Base-by-base conservation (phyloP, 2,113 vertebrate species). In the Catharus minimus region DNA sequence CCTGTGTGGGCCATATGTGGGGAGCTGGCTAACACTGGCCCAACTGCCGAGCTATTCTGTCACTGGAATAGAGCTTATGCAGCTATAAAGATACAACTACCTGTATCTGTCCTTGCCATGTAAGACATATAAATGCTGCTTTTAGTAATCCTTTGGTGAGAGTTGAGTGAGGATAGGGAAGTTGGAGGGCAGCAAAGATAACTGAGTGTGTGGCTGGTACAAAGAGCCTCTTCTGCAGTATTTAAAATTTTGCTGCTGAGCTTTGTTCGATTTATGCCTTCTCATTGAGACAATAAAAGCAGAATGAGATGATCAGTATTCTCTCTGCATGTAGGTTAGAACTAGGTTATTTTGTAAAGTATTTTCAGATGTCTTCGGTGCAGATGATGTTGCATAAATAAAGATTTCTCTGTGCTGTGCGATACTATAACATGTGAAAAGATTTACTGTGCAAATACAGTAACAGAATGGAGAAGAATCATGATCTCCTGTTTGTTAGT, bases 371-470 rank as follows among this genome's bases (percentile, higher is more conserved):
- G 92, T 86, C 88, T 83, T 81, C 76, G 89, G 72, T 93, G 65
- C 60, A 92, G 91, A 90, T 92, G 91, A 49, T 79, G 50, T 73
- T 64, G 64, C 84, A 91, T 95, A 95, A 90, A 93, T 93, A 96
- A 90, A 81, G 66, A 88, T 92, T 88, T 80, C 39, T 89, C 57
- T 72, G 38, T 89, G 75, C 89, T 91, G 56, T 89, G 64, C 4
- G 8, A 44, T 95, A 72, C 21, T 94, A 43, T 28, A 96, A 86
- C 4, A 10, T 65, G 43, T 58, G 43, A 82, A 73, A 92, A 95
- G 89, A 94, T 95, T 89, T 95, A 89, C 95, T 80, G 84, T 85
- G 89, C 89, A 93, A 94, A 92, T 93, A 95, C 62, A 71, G 89
- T 92, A 87, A 71, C 56, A 89, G 82, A 95, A 87, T 76, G 84